Conservation (phyloP, 2,888 invertebrate genomes). For the Trissoscelio sp. region DNA sequence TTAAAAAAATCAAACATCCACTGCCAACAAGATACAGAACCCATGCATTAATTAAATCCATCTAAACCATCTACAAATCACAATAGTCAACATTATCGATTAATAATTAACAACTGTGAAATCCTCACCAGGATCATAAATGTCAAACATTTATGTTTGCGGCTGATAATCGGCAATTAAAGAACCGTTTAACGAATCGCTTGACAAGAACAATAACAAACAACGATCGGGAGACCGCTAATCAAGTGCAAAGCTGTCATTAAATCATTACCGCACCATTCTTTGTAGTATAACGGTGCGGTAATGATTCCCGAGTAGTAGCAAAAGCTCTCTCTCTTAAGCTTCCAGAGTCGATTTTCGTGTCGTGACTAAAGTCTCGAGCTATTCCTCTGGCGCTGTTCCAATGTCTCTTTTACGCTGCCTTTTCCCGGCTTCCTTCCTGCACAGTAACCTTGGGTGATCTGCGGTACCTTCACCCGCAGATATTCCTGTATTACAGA, state of each 20-base stretch:
- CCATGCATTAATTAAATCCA: too few relatives aligned
- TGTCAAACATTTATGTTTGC: slow-evolving; percentile 24
- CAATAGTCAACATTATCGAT: background rate
- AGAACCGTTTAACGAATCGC: slow-evolving; percentile 32
- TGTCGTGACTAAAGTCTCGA: slow-evolving; percentile 73
- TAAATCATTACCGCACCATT: slow-evolving; percentile 43
- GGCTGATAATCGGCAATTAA: slow-evolving; percentile 27
- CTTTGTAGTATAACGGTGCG: slow-evolving; percentile 43
- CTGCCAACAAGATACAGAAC: too few relatives aligned
- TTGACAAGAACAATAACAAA: slow-evolving; percentile 27
- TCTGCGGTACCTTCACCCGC: slow-evolving; percentile 43
- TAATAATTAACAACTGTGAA: slow-evolving; percentile 13
- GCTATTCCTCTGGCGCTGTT: slow-evolving; percentile 72
- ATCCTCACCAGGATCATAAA: slow-evolving; percentile 18
- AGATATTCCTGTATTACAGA: slow-evolving; percentile 36
- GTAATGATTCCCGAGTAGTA: slow-evolving; percentile 3
- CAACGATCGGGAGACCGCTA: slow-evolving; percentile 33
- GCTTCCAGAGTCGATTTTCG: slow-evolving; percentile 35
- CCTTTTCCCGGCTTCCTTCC: slow-evolving; percentile 66
- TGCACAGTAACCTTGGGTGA: slow-evolving; percentile 58
- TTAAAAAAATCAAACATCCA: too few relatives aligned
- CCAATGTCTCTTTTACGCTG: slow-evolving; percentile 69
- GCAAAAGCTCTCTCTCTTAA: slow-evolving; percentile 31
- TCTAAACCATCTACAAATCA: too few relatives aligned
- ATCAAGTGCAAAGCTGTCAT: slow-evolving; percentile 35